These are phyloP conservation scores for Cydia fagiglandana DNA, from an alignment of 1,140 invertebrate genomes.

Conservation along the genomic window DNA sequence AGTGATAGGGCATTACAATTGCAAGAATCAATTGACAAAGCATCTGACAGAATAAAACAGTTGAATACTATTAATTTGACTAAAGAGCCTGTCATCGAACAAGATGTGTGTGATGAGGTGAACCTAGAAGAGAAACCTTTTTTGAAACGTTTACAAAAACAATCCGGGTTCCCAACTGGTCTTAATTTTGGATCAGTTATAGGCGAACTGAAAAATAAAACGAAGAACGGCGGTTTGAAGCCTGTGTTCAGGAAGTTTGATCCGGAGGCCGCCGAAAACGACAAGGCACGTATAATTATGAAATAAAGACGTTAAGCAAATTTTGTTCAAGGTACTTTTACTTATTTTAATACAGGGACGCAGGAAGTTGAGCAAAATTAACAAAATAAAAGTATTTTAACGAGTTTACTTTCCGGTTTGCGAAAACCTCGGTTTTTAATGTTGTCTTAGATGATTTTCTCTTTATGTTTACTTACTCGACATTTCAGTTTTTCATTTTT, in stretches of 20 bases:
- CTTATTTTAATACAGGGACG: slow-evolving; percentile 10
- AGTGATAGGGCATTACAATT: slow-evolving; percentile 45
- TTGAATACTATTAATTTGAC: slow-evolving; percentile 38
- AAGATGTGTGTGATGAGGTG: slow-evolving; percentile 32
- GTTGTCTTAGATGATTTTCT: neutral
- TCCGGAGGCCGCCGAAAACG: slow-evolving; percentile 51
- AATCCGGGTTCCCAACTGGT: slow-evolving; percentile 57
- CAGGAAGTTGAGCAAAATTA: slow-evolving; percentile 24
- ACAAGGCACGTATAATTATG: slow-evolving; percentile 47
- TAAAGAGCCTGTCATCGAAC: slow-evolving; percentile 31
- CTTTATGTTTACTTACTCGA: neutral
- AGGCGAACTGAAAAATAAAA: slow-evolving; percentile 71
- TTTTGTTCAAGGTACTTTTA: slow-evolving; percentile 16
- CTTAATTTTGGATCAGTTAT: slow-evolving; percentile 74
- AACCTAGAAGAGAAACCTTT: slow-evolving; percentile 47
- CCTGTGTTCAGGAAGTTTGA: slow-evolving; percentile 72
- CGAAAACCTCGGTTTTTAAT: slow-evolving; percentile 5
- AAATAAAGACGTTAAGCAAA: slow-evolving; percentile 17
- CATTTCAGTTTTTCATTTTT: neutral
- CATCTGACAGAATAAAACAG: slow-evolving; percentile 46
- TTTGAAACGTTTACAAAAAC: slow-evolving; percentile 61
- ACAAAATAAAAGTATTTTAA: slow-evolving; percentile 23
- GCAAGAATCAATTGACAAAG: slow-evolving; percentile 49
- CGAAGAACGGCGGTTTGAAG: slow-evolving; percentile 63
- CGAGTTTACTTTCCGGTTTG: slow-evolving; percentile 25